Conservation (phyloP, 2,797 vertebrate genomes). For the Ara ararauna region DNA sequence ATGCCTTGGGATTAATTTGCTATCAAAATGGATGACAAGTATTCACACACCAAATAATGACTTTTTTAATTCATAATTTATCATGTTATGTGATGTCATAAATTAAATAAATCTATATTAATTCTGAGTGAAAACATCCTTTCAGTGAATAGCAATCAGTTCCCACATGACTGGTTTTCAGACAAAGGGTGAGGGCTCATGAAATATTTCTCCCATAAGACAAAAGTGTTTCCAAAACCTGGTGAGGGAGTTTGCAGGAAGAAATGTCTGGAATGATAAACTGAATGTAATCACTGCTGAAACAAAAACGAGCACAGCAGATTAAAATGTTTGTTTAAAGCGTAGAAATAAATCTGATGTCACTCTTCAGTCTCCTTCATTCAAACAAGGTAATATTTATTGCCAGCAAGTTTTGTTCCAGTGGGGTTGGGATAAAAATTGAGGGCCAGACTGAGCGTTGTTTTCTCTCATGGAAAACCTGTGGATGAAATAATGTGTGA, state of each 20-base stretch:
- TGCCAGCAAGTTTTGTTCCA: conserved; percentile 8
- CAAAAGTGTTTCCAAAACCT: conserved; percentile 18
- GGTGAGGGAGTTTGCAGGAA: conserved; percentile 10
- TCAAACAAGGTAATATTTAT: conserved; percentile 6
- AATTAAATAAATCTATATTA: conserved; percentile 67
- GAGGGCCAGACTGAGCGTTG: background rate
- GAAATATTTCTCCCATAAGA: background rate
- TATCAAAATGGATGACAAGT: conserved; percentile 59
- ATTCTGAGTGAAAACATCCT: conserved; percentile 48
- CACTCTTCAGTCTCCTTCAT: conserved; percentile 17
- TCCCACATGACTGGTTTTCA: background rate
- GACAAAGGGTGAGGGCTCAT: background rate
- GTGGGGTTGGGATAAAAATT: background rate
- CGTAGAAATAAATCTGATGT: background rate
- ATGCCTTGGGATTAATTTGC: conserved; percentile 63
- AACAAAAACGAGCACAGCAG: background rate
- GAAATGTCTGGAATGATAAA: conserved; percentile 36
- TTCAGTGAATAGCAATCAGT: conserved; percentile 8
- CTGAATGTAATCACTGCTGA: conserved; percentile 1
- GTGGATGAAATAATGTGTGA: background rate
- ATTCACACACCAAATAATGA: conserved; percentile 60
- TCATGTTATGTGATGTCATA: conserved; percentile 63
- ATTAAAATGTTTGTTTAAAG: background rate
- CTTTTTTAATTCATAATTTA: conserved; percentile 73
- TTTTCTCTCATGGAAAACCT: background rate